A percentile compares a stretch with the other conserved stretches of the same genome.
Conservation (phyloP, 2,888 invertebrate genomes). For the Peribatodes rhomboidaria region DNA sequence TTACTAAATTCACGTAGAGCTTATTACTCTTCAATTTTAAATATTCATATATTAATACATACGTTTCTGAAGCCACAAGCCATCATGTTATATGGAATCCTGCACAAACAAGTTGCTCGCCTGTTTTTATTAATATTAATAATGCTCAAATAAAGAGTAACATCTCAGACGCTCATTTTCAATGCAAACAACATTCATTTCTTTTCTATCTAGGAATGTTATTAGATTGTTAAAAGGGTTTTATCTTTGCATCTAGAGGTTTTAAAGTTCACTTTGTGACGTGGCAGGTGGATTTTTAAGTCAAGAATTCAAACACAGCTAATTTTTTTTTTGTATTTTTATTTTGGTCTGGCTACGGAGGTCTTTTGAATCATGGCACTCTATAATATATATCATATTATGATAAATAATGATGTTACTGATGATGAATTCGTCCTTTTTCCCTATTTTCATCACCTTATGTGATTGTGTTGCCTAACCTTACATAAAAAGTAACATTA, state of each 20-base stretch:
- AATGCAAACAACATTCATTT: slow-evolving; percentile 37
- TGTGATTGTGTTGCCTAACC: too few species aligned
- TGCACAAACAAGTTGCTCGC: slow-evolving; percentile 5
- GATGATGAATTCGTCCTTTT: too few species aligned
- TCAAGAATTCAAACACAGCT: too few species aligned
- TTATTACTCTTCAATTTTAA: not conserved
- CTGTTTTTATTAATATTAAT: slow-evolving; percentile 30
- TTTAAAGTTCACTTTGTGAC: too few species aligned
- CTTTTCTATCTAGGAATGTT: slow-evolving; percentile 15
- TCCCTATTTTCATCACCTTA: too few species aligned
- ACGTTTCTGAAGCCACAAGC: slow-evolving; percentile 5
- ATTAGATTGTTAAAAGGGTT: slow-evolving; percentile 22
- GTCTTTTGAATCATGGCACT: too few species aligned
- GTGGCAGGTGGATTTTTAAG: too few species aligned
- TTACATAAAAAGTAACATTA: too few species aligned
- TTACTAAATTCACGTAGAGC: not conserved
- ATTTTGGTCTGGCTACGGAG: too few species aligned
- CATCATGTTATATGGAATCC: slow-evolving; percentile 4
- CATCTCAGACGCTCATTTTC: slow-evolving; percentile 36
- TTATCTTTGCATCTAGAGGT: not conserved
- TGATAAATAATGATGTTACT: too few species aligned
- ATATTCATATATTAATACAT: not conserved
- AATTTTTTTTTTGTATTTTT: too few species aligned
- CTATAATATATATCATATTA: too few species aligned
- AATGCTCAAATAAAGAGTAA: slow-evolving; percentile 28